Conservation (phyloP, 2,888 invertebrate genomes). For the Melanotus villosus region DNA sequence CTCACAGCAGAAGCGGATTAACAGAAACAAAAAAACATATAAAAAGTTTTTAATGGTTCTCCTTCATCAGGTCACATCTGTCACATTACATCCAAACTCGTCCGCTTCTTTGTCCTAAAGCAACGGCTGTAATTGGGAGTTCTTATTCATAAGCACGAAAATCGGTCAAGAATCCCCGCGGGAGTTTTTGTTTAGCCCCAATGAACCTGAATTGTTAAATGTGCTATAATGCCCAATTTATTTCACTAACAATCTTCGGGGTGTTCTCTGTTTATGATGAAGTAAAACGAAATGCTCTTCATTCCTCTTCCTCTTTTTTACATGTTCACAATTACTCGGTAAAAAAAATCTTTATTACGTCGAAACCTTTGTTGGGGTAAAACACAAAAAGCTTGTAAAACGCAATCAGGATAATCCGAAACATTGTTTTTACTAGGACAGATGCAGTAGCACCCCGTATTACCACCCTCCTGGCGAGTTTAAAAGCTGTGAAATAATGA, state of each 20-base stretch:
- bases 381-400: constrained; percentile 22
- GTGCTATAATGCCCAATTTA: constrained; percentile 29
- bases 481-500: constrained; percentile 68
- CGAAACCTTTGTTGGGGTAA: background rate
- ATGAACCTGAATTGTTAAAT: constrained; percentile 32
- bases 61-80: constrained; percentile 59
- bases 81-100: constrained; percentile 56
- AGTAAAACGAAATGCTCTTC: background rate
- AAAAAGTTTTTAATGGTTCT: constrained; percentile 57
- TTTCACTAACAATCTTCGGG: constrained; percentile 11
- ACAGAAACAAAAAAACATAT: constrained; percentile 57
- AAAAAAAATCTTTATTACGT: background rate
- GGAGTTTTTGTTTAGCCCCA: constrained; percentile 46
- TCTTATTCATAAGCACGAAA: constrained; percentile 55
- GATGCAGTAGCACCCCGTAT: constrained; percentile 39
- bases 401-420: constrained; percentile 38
- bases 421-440: constrained; percentile 41
- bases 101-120: constrained; percentile 52
- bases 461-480: constrained; percentile 60
- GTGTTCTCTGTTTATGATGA: background rate
- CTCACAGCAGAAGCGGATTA: constrained; percentile 49
- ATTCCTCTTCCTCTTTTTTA: background rate
- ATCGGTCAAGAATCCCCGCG: constrained; percentile 53
- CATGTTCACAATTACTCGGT: background rate
- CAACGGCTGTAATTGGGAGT: constrained; percentile 54